Evolutionary conservation across 2,888 invertebrate species (phyloP), one percentile per base, ranked within the genome.

Genomic region (Caenorhabditis wallacei): DNA sequence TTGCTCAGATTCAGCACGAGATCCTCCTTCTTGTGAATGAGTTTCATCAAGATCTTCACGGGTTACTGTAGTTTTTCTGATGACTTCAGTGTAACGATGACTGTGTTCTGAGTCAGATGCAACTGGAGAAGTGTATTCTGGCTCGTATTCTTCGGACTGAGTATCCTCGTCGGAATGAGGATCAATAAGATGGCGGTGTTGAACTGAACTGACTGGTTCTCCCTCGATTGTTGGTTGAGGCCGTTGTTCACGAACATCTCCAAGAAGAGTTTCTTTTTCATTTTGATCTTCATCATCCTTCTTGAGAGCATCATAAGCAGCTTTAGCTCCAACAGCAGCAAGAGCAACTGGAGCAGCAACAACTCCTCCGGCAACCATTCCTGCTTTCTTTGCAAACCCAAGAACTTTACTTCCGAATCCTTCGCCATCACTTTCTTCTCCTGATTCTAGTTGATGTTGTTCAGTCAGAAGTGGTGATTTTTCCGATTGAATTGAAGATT

Each of bases 291-390:
- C 79, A 16, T 81, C 76, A 35, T 84, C 72, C 51, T 78, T 71
- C 63, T 80, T 85, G 20, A 89, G 66, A 11, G 79, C 82, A 43
- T 89, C 89, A 71, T 86, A 87, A 4, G 88, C 86, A 35, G 82
- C 71, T 51, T 84, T 81, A 18, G 87, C 89, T 71, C 89, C 89
- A 54, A 86, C 74, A 11, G 85, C 88, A 57, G 85, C 86, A n/a
- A 86, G 80, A 51, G 83, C 88, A 48, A 84, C 85, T 56, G 87
- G 88, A 53, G 88, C 88, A 53, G 84, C 83, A 63, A 87, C 80
- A 35, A 87, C 84, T 57, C 85, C 89, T 37, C 88, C 89, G 54
- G 87, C 88, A 20, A 88, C 74, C 76, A 81, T 84, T 61, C 87
- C 88, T 11, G 84, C 86, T 40, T 79, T 85, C 82, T 88, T 86